Evolutionary conservation across 2,888 invertebrate species (phyloP), one percentile per base, ranked within the genome.

Genomic region (Andrena camellia): DNA sequence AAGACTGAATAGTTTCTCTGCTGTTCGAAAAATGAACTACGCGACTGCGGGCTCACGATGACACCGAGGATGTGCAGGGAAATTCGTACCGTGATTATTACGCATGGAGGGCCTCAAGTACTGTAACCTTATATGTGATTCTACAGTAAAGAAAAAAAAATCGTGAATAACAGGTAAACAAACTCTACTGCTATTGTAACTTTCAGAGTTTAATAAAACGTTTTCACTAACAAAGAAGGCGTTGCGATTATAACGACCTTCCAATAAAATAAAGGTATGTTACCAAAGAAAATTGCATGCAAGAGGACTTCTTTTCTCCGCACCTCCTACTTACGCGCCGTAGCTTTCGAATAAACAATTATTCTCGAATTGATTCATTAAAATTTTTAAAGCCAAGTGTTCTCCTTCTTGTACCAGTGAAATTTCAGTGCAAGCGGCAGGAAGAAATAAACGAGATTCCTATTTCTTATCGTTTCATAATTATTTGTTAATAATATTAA

Each of bases 141-240:
- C 87, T 87, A 87, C 73, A 81, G 79, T 83, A 74, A 87, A 81
- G 59, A 70, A 68, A 76, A 69, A 54, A 54, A 54, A 20, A 79
- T 78, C 67, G 75, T 63, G 76, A 74, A 67, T 73, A 64, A 72
- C 72, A 74, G 64, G 42, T 42, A 42, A 86, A 78, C 81, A 81
- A 86, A 90, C 90, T 92, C 91, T 92, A 92, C 90, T 83, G 90
- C 92, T 92, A 92, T 92, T 92, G 92, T 92, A 92, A 92, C 92
- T 92, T 92, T 91, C 92, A 92, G 90, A 92, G 92, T 92, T 92
- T 92, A 92, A 92, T 92, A 92, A 92, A 92, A 92, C 91, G 92
- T 92, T 92, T 92, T 92, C 91, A 92, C 91, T 90, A 91, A 92
- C 90, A 90, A 54, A 82, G 20, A 31, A 4, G 0, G 2, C 8